Conservation (phyloP, 2,888 invertebrate species). For the Thymelicus acteon region DNA sequence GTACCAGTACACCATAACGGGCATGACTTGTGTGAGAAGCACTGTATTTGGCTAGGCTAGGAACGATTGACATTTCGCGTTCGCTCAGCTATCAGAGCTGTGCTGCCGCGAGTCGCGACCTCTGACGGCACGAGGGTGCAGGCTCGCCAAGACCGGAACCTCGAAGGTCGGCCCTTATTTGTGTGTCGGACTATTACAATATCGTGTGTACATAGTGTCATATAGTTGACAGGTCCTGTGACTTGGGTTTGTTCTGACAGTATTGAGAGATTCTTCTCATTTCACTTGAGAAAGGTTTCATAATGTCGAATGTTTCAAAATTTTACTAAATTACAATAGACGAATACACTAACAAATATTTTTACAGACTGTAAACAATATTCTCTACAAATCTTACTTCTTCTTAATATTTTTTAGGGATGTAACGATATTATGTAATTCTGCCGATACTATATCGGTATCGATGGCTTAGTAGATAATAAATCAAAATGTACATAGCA, state of each 20-base stretch:
- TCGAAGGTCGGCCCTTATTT: constrained; percentile 31
- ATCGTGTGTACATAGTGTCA: constrained; percentile 3
- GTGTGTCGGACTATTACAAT: constrained; percentile 6
- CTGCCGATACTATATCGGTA: too few relatives aligned
- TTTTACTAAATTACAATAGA: too few relatives aligned
- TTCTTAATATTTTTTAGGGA: too few relatives aligned
- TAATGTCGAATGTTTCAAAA: too few relatives aligned
- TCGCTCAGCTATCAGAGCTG: neutral
- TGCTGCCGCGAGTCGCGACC: constrained; percentile 18
- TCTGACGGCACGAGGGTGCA: constrained; percentile 5
- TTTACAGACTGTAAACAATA: too few relatives aligned
- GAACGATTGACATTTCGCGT: constrained; percentile 18
- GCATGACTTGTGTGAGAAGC: constrained; percentile 2
- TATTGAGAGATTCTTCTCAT: neutral
- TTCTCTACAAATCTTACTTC: too few relatives aligned
- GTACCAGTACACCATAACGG: neutral
- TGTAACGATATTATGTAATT: too few relatives aligned
- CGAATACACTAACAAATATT: too few relatives aligned
- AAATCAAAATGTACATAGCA: too few relatives aligned
- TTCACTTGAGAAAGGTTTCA: neutral
- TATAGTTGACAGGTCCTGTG: constrained; percentile 6
- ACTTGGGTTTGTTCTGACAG: neutral
- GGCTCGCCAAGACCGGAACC: constrained; percentile 27
- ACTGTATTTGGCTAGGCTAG: constrained; percentile 15
- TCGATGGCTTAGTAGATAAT: too few relatives aligned